A percentile compares a stretch with the other conserved stretches of the same genome.
Evolutionary conservation across 30 jellyfish, hydroid and myxozoan species (phyloP).

Genomic region (Hydractinia symbiolongicarpus): DNA sequence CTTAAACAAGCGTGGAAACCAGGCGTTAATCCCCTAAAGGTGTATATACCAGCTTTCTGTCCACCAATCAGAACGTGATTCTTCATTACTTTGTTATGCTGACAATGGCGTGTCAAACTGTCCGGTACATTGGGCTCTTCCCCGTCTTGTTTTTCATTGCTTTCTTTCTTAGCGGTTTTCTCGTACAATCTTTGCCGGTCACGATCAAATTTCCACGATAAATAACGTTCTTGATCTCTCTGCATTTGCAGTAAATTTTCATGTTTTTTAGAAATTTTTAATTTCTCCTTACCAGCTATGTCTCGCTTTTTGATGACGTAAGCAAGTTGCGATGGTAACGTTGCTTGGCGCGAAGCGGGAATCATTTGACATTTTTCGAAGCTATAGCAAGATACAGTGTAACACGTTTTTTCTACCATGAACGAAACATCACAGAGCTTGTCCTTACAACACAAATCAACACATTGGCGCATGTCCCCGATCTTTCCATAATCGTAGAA

Average conservation of each 20-base stretch:
- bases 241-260: slow-evolving; percentile 54
- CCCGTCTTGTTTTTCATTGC: slow-evolving; percentile 1
- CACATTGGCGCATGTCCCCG: slow-evolving; percentile 86
- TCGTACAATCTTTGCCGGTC: not conserved
- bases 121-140: slow-evolving; percentile 87
- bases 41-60: slow-evolving; percentile 91
- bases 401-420: slow-evolving; percentile 88
- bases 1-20: slow-evolving; percentile 76
- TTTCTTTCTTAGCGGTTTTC: not conserved
- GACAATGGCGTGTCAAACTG: slow-evolving; percentile 63
- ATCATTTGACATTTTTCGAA: slow-evolving; percentile 90
- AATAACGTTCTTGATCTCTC: slow-evolving; percentile 1
- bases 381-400: slow-evolving; percentile 88
- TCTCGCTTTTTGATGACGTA: slow-evolving; percentile 72
- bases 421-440: slow-evolving; percentile 90
- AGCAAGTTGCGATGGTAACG: slow-evolving; percentile 76
- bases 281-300: slow-evolving; percentile 48
- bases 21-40: slow-evolving; percentile 88
- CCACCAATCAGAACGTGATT: slow-evolving; percentile 88
- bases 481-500: slow-evolving; percentile 92
- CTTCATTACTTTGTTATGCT: slow-evolving; percentile 46
- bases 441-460: slow-evolving; percentile 88
- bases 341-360: slow-evolving; percentile 43
- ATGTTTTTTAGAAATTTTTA: slow-evolving; percentile 44
- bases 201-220: not conserved